phyloP scores from a whole-genome alignment of 2,888 invertebrate genomes.

The Ophion obscuratus region DNA sequence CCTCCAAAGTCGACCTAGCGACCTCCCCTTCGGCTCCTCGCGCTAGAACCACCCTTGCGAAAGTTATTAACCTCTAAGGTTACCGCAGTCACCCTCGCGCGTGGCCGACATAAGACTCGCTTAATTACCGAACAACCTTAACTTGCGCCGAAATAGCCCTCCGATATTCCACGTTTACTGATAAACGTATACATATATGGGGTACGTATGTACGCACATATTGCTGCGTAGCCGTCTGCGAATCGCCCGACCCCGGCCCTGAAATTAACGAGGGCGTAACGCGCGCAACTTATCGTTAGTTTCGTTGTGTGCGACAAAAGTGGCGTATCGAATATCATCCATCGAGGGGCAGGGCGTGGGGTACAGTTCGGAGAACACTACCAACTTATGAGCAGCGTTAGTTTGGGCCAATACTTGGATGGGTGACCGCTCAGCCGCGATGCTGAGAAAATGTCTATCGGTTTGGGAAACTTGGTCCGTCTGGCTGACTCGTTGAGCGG shows the following conservation, averaged over 20 bases:
- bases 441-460: no score
- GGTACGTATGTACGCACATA: conserved; percentile 9
- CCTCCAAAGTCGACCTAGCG: conserved; percentile 59
- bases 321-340: conserved; percentile 57
- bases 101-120: conserved; percentile 75
- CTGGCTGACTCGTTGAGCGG: no score
- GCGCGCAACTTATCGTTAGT: conserved; percentile 27
- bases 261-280: conserved; percentile 64
- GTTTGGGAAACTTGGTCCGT: no score
- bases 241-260: conserved; percentile 44
- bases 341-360: background rate
- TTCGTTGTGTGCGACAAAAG: conserved; percentile 47
- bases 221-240: conserved; percentile 18
- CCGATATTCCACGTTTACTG: conserved; percentile 4
- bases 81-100: conserved; percentile 79
- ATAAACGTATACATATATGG: conserved; percentile 2
- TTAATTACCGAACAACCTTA: conserved; percentile 81
- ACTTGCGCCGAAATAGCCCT: conserved; percentile 61
- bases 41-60: conserved; percentile 60
- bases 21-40: conserved; percentile 57
- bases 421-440: no score
- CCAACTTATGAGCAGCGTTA: background rate
- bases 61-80: conserved; percentile 83
- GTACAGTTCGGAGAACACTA: background rate
- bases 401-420: no score